phyloP scores from a whole-genome alignment of 2,888 invertebrate species.

The Protophormia terraenovae region DNA sequence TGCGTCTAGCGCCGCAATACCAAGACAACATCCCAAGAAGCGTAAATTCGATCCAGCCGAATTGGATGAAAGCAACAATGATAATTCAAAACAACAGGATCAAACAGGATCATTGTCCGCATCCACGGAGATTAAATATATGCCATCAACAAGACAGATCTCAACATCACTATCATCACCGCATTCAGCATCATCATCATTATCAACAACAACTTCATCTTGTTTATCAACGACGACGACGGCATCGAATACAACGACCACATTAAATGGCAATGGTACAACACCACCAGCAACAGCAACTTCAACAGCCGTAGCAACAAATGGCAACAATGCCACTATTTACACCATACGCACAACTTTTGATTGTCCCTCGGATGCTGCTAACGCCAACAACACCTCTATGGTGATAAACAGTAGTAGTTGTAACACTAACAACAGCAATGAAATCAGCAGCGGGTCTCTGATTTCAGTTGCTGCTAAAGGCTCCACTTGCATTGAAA shows the following conservation, averaged over 20 bases:
- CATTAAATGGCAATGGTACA: conserved; percentile 42
- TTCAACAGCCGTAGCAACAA: conserved; percentile 39
- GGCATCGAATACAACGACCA: conserved; percentile 23
- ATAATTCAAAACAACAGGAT: conserved; percentile 72
- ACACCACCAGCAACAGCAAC: no score
- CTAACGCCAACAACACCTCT: conserved; percentile 37
- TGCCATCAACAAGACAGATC: conserved; percentile 65
- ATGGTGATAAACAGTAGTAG: conserved; percentile 12
- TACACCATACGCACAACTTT: conserved; percentile 64
- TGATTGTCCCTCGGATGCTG: conserved; percentile 55
- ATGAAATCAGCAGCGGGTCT: conserved; percentile 73
- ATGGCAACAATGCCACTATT: conserved; percentile 54
- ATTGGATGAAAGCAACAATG: conserved; percentile 75
- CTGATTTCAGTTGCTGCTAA: conserved; percentile 67
- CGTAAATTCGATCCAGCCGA: conserved; percentile 83
- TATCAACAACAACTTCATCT: not conserved
- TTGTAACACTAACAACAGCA: conserved; percentile 39
- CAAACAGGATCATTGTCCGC: conserved; percentile 64
- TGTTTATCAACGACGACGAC: conserved; percentile 45
- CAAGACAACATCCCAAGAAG: conserved; percentile 94
- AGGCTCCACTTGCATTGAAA: conserved; percentile 70
- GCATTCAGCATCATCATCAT: not conserved
- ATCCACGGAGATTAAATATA: conserved; percentile 66
- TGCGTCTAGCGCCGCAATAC: conserved; percentile 68
- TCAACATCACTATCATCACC: conserved; percentile 49